Percentiles rank a stretch among this genome's conserved stretches.
Conservation (phyloP, 2,113 vertebrate species). For the Dipodomys stephensi region DNA sequence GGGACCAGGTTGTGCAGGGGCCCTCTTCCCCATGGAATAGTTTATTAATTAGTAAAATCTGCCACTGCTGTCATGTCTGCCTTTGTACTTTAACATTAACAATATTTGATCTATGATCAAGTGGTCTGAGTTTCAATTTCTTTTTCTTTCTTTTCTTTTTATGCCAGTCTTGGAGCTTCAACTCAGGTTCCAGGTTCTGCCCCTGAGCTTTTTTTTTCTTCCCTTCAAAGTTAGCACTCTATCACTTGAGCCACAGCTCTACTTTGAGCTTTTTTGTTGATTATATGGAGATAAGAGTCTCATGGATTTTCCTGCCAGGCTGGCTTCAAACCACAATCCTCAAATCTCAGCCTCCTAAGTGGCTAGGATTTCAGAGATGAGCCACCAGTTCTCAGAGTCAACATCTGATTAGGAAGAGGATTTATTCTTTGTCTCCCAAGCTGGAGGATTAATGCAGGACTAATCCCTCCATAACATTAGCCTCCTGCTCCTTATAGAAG, state of each 20-base stretch:
- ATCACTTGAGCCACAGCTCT: no score
- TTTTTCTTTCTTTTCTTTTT: background rate
- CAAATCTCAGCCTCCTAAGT: no score
- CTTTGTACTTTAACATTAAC: background rate
- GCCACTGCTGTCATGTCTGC: background rate
- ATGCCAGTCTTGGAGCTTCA: no score
- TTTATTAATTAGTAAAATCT: background rate
- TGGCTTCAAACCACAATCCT: background rate
- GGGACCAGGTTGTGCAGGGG: background rate
- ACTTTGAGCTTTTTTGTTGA: background rate
- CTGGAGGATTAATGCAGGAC: no score
- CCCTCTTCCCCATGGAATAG: background rate
- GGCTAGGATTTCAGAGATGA: no score
- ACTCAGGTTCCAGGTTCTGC: no score
- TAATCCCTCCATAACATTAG: no score
- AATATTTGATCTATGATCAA: background rate
- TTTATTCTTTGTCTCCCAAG: no score
- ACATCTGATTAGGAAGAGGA: no score
- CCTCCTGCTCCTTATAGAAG: background rate
- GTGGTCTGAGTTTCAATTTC: background rate
- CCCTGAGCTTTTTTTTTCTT: background rate
- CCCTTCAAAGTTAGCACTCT: no score
- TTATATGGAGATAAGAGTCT: background rate
- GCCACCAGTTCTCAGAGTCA: no score
- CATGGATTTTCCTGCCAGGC: background rate